Conservation (phyloP, 2,888 invertebrate species). For the Hirtodrosophila trivittata region DNA sequence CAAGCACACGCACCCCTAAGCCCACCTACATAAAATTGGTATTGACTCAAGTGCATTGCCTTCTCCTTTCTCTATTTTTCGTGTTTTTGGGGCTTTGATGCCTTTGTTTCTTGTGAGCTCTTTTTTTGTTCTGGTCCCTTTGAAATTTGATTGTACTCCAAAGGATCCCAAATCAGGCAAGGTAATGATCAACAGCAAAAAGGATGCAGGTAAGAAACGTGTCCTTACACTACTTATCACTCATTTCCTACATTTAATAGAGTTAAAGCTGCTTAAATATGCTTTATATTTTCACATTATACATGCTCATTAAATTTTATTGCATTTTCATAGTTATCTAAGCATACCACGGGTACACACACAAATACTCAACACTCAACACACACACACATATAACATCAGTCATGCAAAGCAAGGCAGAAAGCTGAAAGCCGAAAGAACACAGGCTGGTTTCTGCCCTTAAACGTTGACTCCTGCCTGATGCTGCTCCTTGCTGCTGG, state of each 20-base stretch:
- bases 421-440: constrained; percentile 8
- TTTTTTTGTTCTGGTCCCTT: constrained; percentile 9
- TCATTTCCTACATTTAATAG: constrained; percentile 20
- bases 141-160: constrained; percentile 27
- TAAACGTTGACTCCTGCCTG: constrained; percentile 14
- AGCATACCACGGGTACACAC: constrained; percentile 15
- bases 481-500: constrained; percentile 20
- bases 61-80: constrained; percentile 17
- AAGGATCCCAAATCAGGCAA: constrained; percentile 23
- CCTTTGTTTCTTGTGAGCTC: constrained; percentile 25
- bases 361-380: neutral
- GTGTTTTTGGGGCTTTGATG: constrained; percentile 14
- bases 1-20: constrained; percentile 4
- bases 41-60: constrained; percentile 48
- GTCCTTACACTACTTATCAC: constrained; percentile 7
- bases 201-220: neutral
- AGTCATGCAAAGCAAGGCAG: neutral
- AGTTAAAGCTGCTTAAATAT: constrained; percentile 42
- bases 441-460: constrained; percentile 10
- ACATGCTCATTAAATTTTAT: constrained; percentile 73
- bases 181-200: constrained; percentile 28
- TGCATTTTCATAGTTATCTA: constrained; percentile 47
- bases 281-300: constrained; percentile 64
- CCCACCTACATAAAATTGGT: constrained; percentile 13
- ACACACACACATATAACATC: neutral